Evolutionary conservation across 2,113 vertebrate species (phyloP), one percentile per base, ranked within the genome.

Genomic region (Solenodon paradoxus): DNA sequence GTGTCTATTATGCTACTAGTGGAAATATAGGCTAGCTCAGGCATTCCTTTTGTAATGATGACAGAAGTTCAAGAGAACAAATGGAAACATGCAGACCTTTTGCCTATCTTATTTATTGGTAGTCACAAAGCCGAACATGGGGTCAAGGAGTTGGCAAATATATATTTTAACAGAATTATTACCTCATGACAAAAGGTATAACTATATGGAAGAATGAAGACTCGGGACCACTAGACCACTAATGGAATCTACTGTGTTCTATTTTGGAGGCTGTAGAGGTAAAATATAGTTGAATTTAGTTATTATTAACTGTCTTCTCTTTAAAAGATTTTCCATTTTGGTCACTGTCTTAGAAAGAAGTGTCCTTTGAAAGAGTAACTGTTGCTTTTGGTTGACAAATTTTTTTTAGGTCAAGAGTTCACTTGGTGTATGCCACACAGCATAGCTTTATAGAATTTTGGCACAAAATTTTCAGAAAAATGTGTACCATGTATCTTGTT

Each of bases 381-480:
- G 19, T 94, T 90, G 12, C 22, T 61, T 15, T 86, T 89, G 57
- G 9, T 77, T 20, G 24, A 40, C 79, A 86, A 91, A 79, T 83
- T 68, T 86, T 81, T 22, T 63, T 51, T 86, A 89, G 68, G 87
- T 17, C 4, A 35, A 28, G 35, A 42, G 51, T 49, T 95, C 74
- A 85, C 71, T 85, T 78, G 35, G 26, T 90, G 30, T 72, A 82
- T 81, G 38, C 3, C 4, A 28, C 35, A 2, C 11, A 8, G 3
- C 5, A 32, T n/a, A 85, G 30, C 4, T 10, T 47, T 68, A 38
- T 9, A 85, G 16, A 83, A 92, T 81, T 90, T 15, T 87, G 30
- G 66, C 10, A 26, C 74, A 69, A 30, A 77, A 89, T 79, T 94
- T 96, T 79, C 63, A 95, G 84, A 94, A 74, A 84, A 79, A 90